These are phyloP conservation scores for Harmothoe impar DNA, from an alignment of 2,888 invertebrate species.

Conservation along the genomic window DNA sequence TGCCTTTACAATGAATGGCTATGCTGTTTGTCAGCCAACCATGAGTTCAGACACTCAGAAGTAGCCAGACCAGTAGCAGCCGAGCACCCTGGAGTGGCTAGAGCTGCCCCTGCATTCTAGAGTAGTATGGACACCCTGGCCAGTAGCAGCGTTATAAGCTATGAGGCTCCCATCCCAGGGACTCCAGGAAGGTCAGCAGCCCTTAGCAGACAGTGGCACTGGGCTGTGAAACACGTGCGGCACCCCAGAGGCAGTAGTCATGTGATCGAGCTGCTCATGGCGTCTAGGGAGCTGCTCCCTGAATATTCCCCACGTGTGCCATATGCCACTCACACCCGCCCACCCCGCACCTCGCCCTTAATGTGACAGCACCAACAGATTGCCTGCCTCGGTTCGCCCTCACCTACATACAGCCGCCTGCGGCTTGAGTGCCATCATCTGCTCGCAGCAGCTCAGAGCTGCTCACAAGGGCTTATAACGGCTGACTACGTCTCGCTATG, in stretches of 20 bases:
- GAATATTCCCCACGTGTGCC: conserved; percentile 37
- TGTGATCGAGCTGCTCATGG: background rate
- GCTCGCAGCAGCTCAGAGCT: conserved; percentile 13
- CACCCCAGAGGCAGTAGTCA: background rate
- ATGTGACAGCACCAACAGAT: conserved; percentile 50
- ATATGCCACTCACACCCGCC: conserved; percentile 56
- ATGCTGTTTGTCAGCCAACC: no score
- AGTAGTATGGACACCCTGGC: no score
- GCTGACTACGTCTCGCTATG: conserved; percentile 2
- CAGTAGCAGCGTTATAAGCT: no score
- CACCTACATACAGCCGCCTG: background rate
- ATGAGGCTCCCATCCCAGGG: no score
- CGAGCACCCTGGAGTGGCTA: no score
- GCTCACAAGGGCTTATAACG: conserved; percentile 3
- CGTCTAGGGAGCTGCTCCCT: conserved; percentile 23
- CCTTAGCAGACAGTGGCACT: background rate
- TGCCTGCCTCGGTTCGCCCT: conserved; percentile 20
- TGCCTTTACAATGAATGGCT: no score
- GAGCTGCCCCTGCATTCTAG: no score
- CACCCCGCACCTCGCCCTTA: background rate
- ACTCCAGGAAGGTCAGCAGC: background rate
- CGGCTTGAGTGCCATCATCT: conserved; percentile 12
- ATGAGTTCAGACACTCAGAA: no score
- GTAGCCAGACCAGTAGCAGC: no score
- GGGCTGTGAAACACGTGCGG: conserved; percentile 12